phyloP scores from a whole-genome alignment of 2,113 vertebrate species.

The Calyptomena viridis region DNA sequence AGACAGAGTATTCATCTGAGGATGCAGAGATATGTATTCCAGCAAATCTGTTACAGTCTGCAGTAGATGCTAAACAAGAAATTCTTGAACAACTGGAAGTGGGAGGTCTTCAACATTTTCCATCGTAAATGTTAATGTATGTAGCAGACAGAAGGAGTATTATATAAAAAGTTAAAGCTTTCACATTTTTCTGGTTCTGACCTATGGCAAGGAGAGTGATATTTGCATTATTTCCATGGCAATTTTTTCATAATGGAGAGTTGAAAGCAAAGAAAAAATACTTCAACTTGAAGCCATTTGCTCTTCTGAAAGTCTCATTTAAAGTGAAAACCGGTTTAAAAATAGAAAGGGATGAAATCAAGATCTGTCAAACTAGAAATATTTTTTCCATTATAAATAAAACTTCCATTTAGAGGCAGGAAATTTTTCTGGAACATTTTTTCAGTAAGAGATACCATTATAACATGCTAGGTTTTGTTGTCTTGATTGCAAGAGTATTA shows the following conservation, averaged over 20 bases:
- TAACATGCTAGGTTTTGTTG: neutral
- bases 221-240: constrained; percentile 11
- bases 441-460: neutral
- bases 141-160: constrained; percentile 49
- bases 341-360: neutral
- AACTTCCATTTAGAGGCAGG: neutral
- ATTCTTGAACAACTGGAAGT: constrained; percentile 42
- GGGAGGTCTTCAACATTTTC: constrained; percentile 30
- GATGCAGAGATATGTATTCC: neutral
- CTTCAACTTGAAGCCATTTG: neutral
- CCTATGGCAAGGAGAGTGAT: neutral
- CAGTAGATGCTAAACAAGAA: constrained; percentile 26
- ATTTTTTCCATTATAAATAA: neutral
- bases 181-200: constrained; percentile 46
- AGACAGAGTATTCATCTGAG: neutral
- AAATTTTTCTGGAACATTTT: neutral
- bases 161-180: constrained; percentile 19
- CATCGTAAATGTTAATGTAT: constrained; percentile 38
- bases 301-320: neutral
- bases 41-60: neutral
- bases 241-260: neutral
- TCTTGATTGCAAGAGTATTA: neutral
- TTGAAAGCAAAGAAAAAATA: neutral
- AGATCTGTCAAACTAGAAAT: neutral
- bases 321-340: neutral